Base-by-base conservation (phyloP, 2,113 vertebrate species). In the Solea senegalensis region DNA sequence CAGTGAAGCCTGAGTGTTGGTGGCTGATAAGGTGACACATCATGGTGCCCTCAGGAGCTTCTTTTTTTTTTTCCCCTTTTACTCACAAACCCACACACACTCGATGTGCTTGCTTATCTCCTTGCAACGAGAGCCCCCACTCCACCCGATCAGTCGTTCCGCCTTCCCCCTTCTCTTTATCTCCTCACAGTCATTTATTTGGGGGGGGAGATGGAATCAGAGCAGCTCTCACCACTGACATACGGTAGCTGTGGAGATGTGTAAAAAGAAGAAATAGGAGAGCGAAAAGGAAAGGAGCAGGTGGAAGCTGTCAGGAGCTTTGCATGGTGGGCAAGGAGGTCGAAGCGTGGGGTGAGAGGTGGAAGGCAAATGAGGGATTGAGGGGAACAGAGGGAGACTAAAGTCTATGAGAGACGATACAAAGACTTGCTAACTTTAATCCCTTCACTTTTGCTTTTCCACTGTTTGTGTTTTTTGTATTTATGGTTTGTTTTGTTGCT, bases 181-280 rank as follows among this genome's bases (percentile, higher is more conserved):
- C 91, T 88, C 59, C 73, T 83, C 85, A 16, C 82, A 89, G 85
- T 89, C 85, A 88, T 89, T 93, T 92, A 88, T 90, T 92, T 88
- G 58, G 76, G 21, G 76, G 21, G 21, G 21, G 58, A 87, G 88
- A 91, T 90, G 81, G 78, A 92, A 92, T 92, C 90, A 70, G 56
- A 84, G 79, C 76, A 72, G 72, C 82, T 84, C 82, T 77, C 55
- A 69, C 55, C 21, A 61, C 68, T 69, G 83, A 88, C 75, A 84
- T 10, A 61, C 81, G 75, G 74, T 72, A 68, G 54, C 69, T 75
- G 53, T 46, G 58, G 56, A 80, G 72, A 76, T 14, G 26, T 46
- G 27, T 54, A 43, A 73, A 70, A 72, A 59, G 7, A 46, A 61
- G 26, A 3, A 61, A 15, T 50, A 16, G 8, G 15, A 12, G 41